Evolutionary conservation across 2,888 invertebrate genomes (phyloP).

Genomic region (Gryllus longicercus): DNA sequence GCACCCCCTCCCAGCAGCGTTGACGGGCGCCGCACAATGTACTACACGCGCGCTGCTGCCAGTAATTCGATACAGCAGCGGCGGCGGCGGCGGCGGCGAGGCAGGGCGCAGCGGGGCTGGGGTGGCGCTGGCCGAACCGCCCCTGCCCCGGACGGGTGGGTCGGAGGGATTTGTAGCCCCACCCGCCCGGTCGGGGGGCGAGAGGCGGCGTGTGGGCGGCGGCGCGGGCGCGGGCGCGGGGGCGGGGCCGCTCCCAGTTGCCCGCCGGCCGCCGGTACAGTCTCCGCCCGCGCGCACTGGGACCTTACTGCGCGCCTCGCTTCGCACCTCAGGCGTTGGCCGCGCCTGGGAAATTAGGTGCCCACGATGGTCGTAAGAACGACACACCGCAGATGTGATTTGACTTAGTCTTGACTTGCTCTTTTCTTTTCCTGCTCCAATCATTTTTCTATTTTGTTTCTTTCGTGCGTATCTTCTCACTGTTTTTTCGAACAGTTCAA

Average conservation of each 20-base stretch:
- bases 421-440: too few relatives aligned
- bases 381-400: too few relatives aligned
- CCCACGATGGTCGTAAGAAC: too few relatives aligned
- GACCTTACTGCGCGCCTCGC: too few relatives aligned
- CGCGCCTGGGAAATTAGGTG: too few relatives aligned
- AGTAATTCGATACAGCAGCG: not conserved
- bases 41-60: slow-evolving; percentile 3
- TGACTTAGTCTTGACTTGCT: too few relatives aligned
- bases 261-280: too few relatives aligned
- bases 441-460: too few relatives aligned
- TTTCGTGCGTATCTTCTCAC: too few relatives aligned
- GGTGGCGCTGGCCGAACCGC: not conserved
- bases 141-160: not conserved
- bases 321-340: too few relatives aligned
- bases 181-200: not conserved
- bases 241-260: not conserved
- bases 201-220: not conserved
- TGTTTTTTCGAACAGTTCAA: too few relatives aligned
- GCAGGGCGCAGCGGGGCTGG: not conserved
- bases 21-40: not conserved
- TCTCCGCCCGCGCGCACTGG: too few relatives aligned
- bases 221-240: not conserved
- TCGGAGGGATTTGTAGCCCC: not conserved
- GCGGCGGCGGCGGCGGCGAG: not conserved
- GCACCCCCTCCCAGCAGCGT: not conserved